phyloP scores from a whole-genome alignment of 2,113 vertebrate genomes.

The Ceyx cyanopectus region DNA sequence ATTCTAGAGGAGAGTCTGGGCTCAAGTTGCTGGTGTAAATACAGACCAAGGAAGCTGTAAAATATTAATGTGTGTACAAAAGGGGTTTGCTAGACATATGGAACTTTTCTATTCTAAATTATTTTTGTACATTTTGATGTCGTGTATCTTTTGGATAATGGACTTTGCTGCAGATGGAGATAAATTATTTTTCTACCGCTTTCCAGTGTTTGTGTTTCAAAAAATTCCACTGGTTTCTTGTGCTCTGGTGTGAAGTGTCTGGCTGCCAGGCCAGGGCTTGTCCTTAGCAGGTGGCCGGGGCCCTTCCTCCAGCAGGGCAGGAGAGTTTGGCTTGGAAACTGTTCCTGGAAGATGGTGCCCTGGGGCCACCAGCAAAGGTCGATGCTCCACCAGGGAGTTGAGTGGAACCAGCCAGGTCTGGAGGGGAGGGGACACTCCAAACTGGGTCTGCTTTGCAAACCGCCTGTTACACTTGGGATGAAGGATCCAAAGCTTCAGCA shows the following conservation, averaged over 20 bases:
- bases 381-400: not conserved
- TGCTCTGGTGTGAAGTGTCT: accelerated
- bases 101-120: conserved; percentile 50
- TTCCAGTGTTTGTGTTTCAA: conserved; percentile 43
- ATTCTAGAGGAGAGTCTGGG: not conserved
- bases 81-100: not conserved
- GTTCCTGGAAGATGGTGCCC: not conserved
- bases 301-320: accelerated
- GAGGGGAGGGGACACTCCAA: not conserved
- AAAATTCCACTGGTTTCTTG: conserved; percentile 61
- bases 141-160: not conserved
- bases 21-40: not conserved
- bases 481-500: not conserved
- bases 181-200: conserved; percentile 64
- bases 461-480: accelerated
- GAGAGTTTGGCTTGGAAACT: not conserved
- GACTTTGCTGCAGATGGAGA: not conserved
- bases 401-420: accelerated
- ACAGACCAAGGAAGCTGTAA: not conserved
- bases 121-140: conserved; percentile 52
- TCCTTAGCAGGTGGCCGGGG: not conserved
- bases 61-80: not conserved
- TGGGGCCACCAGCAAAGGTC: not conserved
- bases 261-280: not conserved
- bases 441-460: not conserved